These are phyloP conservation scores for Metopolophium dirhodum DNA, from an alignment of 1,140 invertebrate species.

Conservation along the genomic window DNA sequence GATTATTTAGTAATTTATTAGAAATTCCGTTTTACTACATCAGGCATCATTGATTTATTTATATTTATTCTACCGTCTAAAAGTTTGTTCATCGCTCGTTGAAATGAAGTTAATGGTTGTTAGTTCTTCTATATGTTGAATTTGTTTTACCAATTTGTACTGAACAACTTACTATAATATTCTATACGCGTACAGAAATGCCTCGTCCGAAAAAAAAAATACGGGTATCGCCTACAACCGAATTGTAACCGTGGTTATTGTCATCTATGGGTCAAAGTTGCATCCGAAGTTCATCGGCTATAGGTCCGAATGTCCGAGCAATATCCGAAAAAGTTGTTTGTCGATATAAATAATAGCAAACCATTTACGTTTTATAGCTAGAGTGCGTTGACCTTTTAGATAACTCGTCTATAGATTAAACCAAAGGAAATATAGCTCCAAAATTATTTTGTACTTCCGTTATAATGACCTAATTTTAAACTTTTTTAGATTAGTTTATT, in stretches of 20 bases:
- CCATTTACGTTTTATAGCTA: not conserved
- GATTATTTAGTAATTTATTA: not conserved
- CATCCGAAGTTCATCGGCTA: not conserved
- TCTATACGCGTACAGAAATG: not conserved
- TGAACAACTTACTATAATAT: not conserved
- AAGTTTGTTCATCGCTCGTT: not conserved
- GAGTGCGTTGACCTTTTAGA: fast-evolving
- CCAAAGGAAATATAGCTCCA: not conserved
- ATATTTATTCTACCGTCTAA: not conserved
- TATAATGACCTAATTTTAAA: not conserved
- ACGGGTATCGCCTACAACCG: not conserved
- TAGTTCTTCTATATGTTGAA: not conserved
- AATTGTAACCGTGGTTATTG: too few species aligned
- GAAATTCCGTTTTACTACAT: not conserved
- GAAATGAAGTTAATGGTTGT: not conserved
- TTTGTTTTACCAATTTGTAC: not conserved
- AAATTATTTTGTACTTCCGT: not conserved
- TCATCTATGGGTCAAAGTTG: not conserved
- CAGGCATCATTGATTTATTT: not conserved
- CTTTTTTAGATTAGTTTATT: not conserved
- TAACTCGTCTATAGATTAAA: not conserved
- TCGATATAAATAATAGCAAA: not conserved
- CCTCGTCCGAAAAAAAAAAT: not conserved
- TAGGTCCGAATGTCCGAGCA: not conserved
- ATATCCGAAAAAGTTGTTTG: not conserved